Base-by-base conservation (phyloP, 2,888 invertebrate genomes). In the Hydriomena furcata region DNA sequence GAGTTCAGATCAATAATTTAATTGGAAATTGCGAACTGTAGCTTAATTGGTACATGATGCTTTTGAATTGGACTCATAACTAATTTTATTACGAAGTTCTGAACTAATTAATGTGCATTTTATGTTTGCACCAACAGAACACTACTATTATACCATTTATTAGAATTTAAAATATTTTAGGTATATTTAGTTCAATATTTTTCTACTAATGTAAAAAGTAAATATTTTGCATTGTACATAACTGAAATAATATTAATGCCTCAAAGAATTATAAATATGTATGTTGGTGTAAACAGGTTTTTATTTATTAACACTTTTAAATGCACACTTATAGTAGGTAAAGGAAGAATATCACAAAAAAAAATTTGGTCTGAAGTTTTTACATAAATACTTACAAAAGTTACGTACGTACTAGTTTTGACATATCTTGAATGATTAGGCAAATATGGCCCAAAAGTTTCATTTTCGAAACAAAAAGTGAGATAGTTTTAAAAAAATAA, bases 131-230 rank as follows among this genome's bases (percentile, higher is more conserved):
- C 11, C 5, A 23, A 40, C 28, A 21, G 30, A 36, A 28, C 21
- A 30, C 30, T 3, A 12, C n/a, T 13, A 44, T 36, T 30, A 8
- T 7, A 41, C 4, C 17, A 0, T 30, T 13, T 21, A 7, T 30
- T 8, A 7, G 1, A 3, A 30, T 28, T 5, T 6, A 7, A 25
- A 21, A 24, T 35, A 21, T 35, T 27, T 20, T 10, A 11, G 27
- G 20, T 35, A 27, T 13, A 10, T 23, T 41, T 23, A n/a, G n/a
- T n/a, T n/a, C n/a, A n/a, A n/a, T n/a, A n/a, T n/a, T n/a, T n/a
- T n/a, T n/a, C n/a, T 53, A 60, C 43, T 48, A 56, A 58, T 67
- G 65, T 71, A 69, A 56, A 66, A 68, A 65, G 52, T 35, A 60
- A 64, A 58, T 66, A 67, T 64, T 62, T 60, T 61, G 52, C 55